These are phyloP conservation scores for Hymenopus coronatus DNA, from an alignment of 2,888 invertebrate species.

Conservation along the genomic window DNA sequence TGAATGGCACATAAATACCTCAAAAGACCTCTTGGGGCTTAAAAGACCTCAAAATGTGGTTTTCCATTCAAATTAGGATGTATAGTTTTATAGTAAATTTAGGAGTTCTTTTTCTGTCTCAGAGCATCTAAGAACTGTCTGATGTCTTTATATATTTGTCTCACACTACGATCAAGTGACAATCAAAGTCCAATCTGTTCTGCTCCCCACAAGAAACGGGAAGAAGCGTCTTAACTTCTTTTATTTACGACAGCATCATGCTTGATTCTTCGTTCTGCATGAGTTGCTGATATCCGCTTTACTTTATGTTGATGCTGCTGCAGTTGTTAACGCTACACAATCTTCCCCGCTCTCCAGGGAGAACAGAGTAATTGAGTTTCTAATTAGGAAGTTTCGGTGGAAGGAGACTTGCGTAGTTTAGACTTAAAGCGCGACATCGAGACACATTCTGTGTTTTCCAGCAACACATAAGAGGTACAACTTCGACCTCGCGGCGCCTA, in stretches of 20 bases:
- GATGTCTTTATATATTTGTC: no score
- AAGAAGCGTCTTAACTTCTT: not conserved
- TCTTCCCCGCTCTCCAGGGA: slow-evolving; percentile 11
- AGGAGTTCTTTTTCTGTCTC: no score
- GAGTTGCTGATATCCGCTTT: slow-evolving; percentile 4
- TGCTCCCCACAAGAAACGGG: no score
- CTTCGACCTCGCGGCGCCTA: not conserved
- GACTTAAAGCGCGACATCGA: slow-evolving; percentile 10
- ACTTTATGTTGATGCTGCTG: slow-evolving; percentile 20
- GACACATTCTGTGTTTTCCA: not conserved
- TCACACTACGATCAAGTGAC: no score
- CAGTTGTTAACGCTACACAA: slow-evolving; percentile 20
- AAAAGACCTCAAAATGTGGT: no score
- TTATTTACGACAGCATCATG: not conserved
- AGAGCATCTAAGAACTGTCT: no score
- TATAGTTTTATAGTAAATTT: no score
- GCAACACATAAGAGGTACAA: not conserved
- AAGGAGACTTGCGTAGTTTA: slow-evolving; percentile 19
- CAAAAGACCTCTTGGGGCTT: no score
- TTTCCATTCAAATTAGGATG: no score
- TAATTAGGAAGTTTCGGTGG: slow-evolving; percentile 27
- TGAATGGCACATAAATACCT: no score
- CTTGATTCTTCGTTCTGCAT: not conserved
- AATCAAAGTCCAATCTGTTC: no score
- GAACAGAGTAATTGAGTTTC: slow-evolving; percentile 28